phyloP scores from a whole-genome alignment of 1,140 invertebrate genomes.

The Drosophila ogumai region DNA sequence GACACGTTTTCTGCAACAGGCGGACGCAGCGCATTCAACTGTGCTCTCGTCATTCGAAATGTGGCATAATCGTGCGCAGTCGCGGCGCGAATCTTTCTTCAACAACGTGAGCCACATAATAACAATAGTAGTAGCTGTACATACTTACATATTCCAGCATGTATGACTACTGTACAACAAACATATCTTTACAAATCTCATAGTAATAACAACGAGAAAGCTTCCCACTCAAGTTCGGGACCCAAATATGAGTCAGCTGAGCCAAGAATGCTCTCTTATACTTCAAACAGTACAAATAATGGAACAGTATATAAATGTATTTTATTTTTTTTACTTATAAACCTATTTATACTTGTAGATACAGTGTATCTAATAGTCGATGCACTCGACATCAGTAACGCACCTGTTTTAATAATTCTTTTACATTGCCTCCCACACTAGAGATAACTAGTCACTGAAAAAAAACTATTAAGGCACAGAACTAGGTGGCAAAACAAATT shows the following conservation, averaged over 20 bases:
- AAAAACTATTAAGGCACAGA: neutral
- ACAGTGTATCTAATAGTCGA: slow-evolving; percentile 1
- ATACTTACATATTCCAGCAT: slow-evolving; percentile 35
- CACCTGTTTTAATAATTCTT: slow-evolving; percentile 3
- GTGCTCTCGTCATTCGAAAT: slow-evolving; percentile 68
- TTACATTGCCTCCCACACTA: neutral
- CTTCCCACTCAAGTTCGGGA: slow-evolving; percentile 24
- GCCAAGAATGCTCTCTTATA: slow-evolving; percentile 6
- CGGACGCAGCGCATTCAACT: slow-evolving; percentile 46
- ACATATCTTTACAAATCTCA: slow-evolving; percentile 24
- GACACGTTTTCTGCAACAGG: slow-evolving; percentile 78
- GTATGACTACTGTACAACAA: neutral
- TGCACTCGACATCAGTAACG: neutral
- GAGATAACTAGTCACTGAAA: neutral
- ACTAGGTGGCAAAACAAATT: neutral
- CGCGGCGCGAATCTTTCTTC: slow-evolving; percentile 72
- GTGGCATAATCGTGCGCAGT: slow-evolving; percentile 81
- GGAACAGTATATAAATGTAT: neutral
- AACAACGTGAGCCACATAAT: slow-evolving; percentile 76
- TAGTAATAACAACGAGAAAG: slow-evolving; percentile 70
- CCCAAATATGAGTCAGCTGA: slow-evolving; percentile 35
- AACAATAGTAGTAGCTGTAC: slow-evolving; percentile 55
- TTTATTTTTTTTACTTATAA: neutral
- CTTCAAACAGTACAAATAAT: neutral
- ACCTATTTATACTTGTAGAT: neutral